phyloP scores from a whole-genome alignment of 2,888 invertebrate species.

The Drosophila peninsularis region DNA sequence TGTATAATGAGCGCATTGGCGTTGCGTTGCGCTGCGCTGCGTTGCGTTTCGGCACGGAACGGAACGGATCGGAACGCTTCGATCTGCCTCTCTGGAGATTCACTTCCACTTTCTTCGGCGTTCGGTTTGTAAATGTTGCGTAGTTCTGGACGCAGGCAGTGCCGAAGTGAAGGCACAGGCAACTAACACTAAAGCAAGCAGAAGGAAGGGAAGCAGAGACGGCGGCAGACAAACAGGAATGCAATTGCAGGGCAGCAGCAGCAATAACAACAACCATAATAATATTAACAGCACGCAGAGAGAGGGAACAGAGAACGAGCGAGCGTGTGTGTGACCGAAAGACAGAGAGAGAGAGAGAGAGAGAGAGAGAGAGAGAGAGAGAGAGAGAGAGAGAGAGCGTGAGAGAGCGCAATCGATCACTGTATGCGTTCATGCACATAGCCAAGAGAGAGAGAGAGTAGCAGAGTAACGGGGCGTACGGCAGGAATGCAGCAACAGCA shows the following conservation, averaged over 20 bases:
- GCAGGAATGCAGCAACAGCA: constrained; percentile 48
- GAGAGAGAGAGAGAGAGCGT: constrained; percentile 3
- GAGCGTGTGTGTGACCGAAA: too few relatives aligned
- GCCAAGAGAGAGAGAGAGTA: constrained; percentile 18
- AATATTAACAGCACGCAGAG: constrained; percentile 21
- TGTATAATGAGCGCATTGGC: constrained; percentile 18
- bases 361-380: neutral
- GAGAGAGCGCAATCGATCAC: constrained; percentile 25
- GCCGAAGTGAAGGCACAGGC: constrained; percentile 29
- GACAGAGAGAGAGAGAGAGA: neutral
- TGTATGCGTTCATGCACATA: constrained; percentile 6
- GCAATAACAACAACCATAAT: constrained; percentile 16
- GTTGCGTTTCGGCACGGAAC: constrained; percentile 11
- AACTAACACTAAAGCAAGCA: constrained; percentile 27
- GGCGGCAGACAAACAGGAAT: constrained; percentile 70
- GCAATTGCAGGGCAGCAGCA: constrained; percentile 71
- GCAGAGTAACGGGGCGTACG: constrained; percentile 55
- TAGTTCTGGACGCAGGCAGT: constrained; percentile 63
- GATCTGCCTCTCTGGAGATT: constrained; percentile 55
- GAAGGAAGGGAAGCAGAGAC: constrained; percentile 39
- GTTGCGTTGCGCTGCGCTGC: neutral
- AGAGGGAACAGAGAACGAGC: too few relatives aligned
- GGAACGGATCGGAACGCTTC: constrained; percentile 24
- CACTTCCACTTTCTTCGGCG: constrained; percentile 83
- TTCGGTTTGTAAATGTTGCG: constrained; percentile 83